Conservation (phyloP, 2,113 vertebrate species). For the Terrapene triunguis region DNA sequence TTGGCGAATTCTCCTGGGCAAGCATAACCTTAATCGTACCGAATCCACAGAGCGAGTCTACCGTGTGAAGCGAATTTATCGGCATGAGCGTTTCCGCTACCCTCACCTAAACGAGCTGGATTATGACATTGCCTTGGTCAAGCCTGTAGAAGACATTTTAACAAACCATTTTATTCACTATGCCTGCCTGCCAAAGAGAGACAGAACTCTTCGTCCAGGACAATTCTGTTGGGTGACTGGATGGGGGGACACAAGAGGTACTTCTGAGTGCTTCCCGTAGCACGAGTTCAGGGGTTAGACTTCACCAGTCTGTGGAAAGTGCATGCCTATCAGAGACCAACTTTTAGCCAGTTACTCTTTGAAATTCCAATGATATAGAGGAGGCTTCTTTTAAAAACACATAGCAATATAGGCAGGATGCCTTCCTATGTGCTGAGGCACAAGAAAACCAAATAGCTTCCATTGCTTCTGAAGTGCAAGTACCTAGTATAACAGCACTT, state of each 20-base stretch:
- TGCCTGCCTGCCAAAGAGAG: slow-evolving; percentile 83
- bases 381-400: neutral
- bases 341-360: neutral
- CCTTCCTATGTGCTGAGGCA: neutral
- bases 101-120: slow-evolving; percentile 80
- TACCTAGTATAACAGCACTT: neutral
- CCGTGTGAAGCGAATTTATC: slow-evolving; percentile 78
- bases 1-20: slow-evolving; percentile 84
- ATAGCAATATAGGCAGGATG: neutral
- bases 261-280: neutral
- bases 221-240: slow-evolving; percentile 84
- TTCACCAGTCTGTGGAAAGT: rapidly evolving
- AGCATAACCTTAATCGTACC: slow-evolving; percentile 78
- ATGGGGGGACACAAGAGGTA: slow-evolving; percentile 80
- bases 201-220: slow-evolving; percentile 71
- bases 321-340: neutral
- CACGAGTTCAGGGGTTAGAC: neutral
- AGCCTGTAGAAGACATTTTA: slow-evolving; percentile 72
- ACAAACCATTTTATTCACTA: slow-evolving; percentile 78
- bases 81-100: slow-evolving; percentile 81
- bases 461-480: neutral
- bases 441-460: neutral
- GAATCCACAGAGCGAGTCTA: slow-evolving; percentile 79
- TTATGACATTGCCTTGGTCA: slow-evolving; percentile 82
- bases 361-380: neutral